A percentile compares a stretch with the other conserved stretches of the same genome.
Evolutionary conservation across 2,888 invertebrate genomes (phyloP).

Genomic region (Tipula helvola): DNA sequence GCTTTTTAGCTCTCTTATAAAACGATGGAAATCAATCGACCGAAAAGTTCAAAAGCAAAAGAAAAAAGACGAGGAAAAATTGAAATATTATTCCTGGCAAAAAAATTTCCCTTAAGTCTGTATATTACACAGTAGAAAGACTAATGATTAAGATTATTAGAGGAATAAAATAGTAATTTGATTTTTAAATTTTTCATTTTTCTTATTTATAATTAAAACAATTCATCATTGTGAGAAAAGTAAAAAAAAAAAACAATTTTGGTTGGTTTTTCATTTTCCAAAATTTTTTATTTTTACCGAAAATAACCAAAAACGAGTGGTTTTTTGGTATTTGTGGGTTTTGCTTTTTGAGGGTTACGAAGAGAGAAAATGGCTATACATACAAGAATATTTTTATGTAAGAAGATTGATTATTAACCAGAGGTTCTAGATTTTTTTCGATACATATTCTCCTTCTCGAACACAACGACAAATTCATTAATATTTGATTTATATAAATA

Average conservation of each 20-base stretch:
- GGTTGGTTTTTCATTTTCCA: not conserved
- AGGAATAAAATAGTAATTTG: not conserved
- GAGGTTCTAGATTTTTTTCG: not conserved
- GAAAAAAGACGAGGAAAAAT: not conserved
- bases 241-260: not conserved
- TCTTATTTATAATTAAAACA: not conserved
- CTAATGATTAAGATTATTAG: conserved; percentile 4
- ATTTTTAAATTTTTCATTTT: not conserved
- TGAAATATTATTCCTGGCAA: not conserved
- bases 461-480: not conserved
- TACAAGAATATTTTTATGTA: not conserved
- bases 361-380: not conserved
- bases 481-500: not conserved
- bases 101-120: not conserved
- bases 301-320: not conserved
- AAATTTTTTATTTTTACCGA: not conserved
- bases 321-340: not conserved
- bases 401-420: not conserved
- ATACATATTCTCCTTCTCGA: not conserved
- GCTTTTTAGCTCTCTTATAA: not conserved
- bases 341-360: not conserved
- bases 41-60: not conserved
- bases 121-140: not conserved
- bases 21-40: not conserved
- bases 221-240: not conserved